These are phyloP conservation scores for Chiroxiphia lanceolata DNA, from an alignment of 2,797 vertebrate species.

Conservation along the genomic window DNA sequence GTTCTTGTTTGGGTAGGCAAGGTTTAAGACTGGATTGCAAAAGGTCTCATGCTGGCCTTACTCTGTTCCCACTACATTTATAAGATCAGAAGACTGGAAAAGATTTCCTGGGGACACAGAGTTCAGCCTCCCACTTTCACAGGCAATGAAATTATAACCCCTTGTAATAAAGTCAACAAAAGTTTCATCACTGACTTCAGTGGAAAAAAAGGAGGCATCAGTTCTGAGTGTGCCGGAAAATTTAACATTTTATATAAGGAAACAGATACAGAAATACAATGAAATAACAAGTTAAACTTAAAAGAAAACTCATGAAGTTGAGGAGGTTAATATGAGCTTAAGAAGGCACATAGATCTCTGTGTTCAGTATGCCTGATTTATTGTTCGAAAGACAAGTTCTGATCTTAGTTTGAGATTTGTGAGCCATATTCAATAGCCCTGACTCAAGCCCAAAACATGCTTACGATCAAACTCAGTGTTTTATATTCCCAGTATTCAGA, in stretches of 20 bases:
- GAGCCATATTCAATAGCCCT: not conserved
- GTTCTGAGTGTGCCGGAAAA: not conserved
- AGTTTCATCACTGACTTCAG: not conserved
- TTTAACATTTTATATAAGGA: not conserved
- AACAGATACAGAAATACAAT: not conserved
- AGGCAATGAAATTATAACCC: not conserved
- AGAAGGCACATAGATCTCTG: not conserved
- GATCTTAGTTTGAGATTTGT: not conserved
- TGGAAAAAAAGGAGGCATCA: not conserved
- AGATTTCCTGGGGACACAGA: not conserved
- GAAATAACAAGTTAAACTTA: not conserved
- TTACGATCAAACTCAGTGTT: not conserved
- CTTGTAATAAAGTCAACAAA: not conserved
- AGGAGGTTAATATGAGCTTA: not conserved
- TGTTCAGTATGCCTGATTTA: not conserved
- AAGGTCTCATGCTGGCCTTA: not conserved
- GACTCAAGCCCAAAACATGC: not conserved
- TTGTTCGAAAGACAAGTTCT: not conserved
- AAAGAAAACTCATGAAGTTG: not conserved
- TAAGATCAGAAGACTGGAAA: not conserved
- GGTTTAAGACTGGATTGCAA: not conserved
- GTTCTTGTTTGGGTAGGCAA: constrained; percentile 23
- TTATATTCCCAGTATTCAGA: not conserved
- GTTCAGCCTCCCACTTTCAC: not conserved
- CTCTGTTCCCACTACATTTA: not conserved